Evolutionary conservation across 1,140 invertebrate genomes (phyloP), one percentile per base, ranked within the genome.

Genomic region (Goniozus legneri): DNA sequence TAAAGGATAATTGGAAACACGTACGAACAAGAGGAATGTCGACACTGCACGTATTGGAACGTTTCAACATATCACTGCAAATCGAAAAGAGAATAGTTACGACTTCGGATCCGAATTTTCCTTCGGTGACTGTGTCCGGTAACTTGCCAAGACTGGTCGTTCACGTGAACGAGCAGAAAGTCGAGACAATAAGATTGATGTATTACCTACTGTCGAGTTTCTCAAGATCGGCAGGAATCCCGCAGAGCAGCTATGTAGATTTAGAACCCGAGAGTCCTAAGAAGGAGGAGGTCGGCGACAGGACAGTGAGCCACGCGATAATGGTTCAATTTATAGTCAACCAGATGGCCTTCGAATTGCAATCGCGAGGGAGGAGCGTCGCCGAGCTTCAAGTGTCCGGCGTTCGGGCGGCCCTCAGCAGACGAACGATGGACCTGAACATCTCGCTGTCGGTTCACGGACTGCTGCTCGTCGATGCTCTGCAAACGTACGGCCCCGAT

Each of bases 401-500:
- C 8, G 92, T 94, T 2, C 83, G 83, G 66, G 83, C 85, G 7
- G 83, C 84, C n/a, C 75, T 87, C 56, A 85, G 83, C 13, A 85
- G 86, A 71, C 74, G 86, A 40, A 81, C 84, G 1, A 78, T 79
- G 21, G 88, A 94, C 67, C 81, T 84, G 1, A 85, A 83, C 47
- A 73, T 93, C 8, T 84, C 85, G 1, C 80, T 97, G 30, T 91
- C 89, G 22, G 92, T 98, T 8, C 92, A 96, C 71, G 91, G 91
- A 52, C 78, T 98, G 37, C 77, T 97, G 8, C 69, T 98, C 8
- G 94, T 95, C 0, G 95, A 98, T 79, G 94, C 93, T 33, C 77
- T 97, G 53, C 95, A 98, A 71, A 92, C 89, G 7, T 95, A 92
- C 75, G 94, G 95, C 0, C 85, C 87, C 2, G 94, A 98, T 77